phyloP scores from a whole-genome alignment of 2,113 vertebrate species.

The Hiodon tergisus region DNA sequence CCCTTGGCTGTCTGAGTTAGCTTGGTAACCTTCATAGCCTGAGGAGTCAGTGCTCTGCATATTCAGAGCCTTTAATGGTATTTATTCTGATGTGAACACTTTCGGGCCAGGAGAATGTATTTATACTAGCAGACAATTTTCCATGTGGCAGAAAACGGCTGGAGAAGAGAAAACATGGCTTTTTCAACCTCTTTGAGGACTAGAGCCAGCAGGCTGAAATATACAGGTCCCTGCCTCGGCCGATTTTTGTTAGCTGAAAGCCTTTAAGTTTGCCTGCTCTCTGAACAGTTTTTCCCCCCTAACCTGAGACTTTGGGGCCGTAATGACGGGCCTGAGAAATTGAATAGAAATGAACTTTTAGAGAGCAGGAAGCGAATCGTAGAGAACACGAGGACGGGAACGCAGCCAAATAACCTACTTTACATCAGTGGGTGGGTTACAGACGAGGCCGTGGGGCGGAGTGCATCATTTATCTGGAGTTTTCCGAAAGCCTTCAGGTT shows the following conservation, averaged over 20 bases:
- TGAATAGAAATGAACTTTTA: not conserved
- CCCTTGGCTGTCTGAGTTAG: not conserved
- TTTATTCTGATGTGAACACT: not conserved
- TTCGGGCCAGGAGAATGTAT: not conserved
- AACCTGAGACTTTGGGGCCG: not conserved
- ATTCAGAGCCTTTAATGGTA: not conserved
- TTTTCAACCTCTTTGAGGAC: not conserved
- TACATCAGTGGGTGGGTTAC: conserved; percentile 1
- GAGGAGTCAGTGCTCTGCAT: not conserved
- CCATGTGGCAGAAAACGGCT: not conserved
- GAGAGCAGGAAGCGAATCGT: not conserved
- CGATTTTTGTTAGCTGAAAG: not conserved
- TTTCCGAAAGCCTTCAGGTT: conserved; percentile 15
- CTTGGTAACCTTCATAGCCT: not conserved
- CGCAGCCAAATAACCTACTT: not conserved
- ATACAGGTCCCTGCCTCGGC: not conserved
- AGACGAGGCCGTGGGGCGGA: not conserved
- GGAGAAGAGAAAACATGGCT: not conserved
- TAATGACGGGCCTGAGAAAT: not conserved
- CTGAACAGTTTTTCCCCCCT: not conserved
- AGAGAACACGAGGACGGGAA: not conserved
- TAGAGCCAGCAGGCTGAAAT: not conserved
- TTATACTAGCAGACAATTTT: not conserved
- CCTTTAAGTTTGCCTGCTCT: not conserved
- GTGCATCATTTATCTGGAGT: not conserved